These are phyloP conservation scores for Casuarius casuarius DNA, from an alignment of 2,113 vertebrate genomes.

Conservation along the genomic window DNA sequence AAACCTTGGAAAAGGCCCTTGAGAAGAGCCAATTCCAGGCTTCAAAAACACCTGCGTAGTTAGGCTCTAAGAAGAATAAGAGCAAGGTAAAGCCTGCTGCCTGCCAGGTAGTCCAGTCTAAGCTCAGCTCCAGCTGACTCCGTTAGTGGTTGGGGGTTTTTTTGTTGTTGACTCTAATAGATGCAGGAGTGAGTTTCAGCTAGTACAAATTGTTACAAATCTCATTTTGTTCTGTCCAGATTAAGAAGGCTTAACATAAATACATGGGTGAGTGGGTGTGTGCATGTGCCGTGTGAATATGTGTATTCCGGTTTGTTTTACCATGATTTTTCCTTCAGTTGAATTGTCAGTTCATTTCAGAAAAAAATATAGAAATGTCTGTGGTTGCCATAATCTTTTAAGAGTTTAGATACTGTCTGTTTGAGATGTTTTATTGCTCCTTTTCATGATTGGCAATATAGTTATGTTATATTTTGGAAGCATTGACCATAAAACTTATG, in stretches of 20 bases:
- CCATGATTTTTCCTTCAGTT: not conserved
- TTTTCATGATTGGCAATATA: not conserved
- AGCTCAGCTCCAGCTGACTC: not conserved
- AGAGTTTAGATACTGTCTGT: not conserved
- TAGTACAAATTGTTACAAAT: not conserved
- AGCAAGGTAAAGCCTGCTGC: not conserved
- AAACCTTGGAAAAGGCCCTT: not conserved
- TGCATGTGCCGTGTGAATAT: not conserved
- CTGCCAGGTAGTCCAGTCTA: not conserved
- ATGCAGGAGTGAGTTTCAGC: not conserved
- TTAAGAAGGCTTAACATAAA: not conserved
- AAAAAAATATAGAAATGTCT: not conserved
- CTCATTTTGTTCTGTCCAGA: not conserved
- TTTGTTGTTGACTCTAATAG: not conserved
- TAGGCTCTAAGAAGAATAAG: not conserved
- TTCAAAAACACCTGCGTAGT: not conserved
- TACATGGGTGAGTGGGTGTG: not conserved
- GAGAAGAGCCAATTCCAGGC: not conserved
- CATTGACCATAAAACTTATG: not conserved
- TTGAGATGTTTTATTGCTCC: not conserved
- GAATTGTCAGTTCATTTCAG: not conserved
- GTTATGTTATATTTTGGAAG: not conserved
- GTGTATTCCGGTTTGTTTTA: not conserved
- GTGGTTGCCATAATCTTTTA: not conserved
- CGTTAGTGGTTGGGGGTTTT: not conserved